phyloP scores from a whole-genome alignment of 2,888 invertebrate species.

The Sabatieria punctata region DNA sequence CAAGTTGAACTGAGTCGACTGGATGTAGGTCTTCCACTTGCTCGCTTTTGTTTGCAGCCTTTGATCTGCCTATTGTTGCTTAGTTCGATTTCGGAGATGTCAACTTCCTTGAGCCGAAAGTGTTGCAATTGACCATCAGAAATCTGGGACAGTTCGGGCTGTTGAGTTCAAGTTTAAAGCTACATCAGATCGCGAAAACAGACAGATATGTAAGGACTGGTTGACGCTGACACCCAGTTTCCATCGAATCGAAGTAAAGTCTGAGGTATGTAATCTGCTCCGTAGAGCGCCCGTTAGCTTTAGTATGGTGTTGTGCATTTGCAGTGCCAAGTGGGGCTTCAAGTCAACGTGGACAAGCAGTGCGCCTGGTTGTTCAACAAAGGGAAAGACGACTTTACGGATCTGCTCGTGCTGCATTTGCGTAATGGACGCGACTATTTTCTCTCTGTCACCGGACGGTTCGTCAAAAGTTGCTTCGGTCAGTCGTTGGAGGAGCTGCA shows the following conservation, averaged over 20 bases:
- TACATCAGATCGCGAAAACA: too few relatives aligned
- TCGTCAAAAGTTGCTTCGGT: slow-evolving; percentile 79
- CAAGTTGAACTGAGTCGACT: too few relatives aligned
- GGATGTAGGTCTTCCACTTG: too few relatives aligned
- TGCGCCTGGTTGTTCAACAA: slow-evolving; percentile 62
- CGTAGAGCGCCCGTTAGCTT: too few relatives aligned
- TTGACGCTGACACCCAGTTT: not conserved
- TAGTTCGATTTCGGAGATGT: slow-evolving; percentile 55
- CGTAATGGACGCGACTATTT: slow-evolving; percentile 94
- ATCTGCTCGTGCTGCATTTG: slow-evolving; percentile 82
- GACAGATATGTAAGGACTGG: not conserved
- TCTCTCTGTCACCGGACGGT: slow-evolving; percentile 37
- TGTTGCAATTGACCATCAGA: slow-evolving; percentile 57
- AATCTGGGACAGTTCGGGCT: slow-evolving; percentile 27
- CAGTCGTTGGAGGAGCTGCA: slow-evolving; percentile 69
- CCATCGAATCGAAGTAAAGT: not conserved
- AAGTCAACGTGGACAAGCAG: slow-evolving; percentile 61
- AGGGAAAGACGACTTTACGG: slow-evolving; percentile 61
- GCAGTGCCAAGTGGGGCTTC: slow-evolving; percentile 62
- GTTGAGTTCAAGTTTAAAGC: too few relatives aligned
- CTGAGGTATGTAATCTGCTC: too few relatives aligned
- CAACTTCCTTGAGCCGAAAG: slow-evolving; percentile 62
- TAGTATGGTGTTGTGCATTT: too few relatives aligned
- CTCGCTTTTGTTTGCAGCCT: too few relatives aligned
- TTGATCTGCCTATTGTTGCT: too few relatives aligned